Conservation (phyloP, 92 coral and sea anemone species). For the Porites rus region DNA sequence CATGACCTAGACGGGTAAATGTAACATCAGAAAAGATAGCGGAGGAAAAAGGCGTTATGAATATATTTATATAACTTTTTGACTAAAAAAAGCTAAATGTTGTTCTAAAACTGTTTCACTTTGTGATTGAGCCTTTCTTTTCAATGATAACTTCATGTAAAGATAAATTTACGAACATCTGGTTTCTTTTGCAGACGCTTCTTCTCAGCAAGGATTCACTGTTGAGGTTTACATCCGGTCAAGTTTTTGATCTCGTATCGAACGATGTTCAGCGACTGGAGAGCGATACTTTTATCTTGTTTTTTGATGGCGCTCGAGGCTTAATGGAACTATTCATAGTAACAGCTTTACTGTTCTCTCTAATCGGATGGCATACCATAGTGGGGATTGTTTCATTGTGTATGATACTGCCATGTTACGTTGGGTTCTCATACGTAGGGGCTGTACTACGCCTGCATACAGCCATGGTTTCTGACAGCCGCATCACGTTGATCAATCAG, state of each 20-base stretch:
- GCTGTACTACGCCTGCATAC: background rate
- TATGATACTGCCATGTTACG: background rate
- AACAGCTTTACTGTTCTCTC: background rate
- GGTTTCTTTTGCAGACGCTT: background rate
- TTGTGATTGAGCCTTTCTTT: no score
- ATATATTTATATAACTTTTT: no score
- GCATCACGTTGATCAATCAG: background rate
- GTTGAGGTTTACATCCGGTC: background rate
- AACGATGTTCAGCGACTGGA: background rate
- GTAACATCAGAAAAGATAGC: no score
- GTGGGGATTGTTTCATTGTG: background rate
- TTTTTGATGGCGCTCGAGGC: background rate
- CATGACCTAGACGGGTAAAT: no score
- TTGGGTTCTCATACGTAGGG: background rate
- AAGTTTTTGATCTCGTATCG: background rate
- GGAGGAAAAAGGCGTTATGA: no score
- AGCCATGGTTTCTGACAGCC: background rate
- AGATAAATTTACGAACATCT: background rate
- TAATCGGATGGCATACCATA: background rate
- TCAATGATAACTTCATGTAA: no score
- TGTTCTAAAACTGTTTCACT: no score
- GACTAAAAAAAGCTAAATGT: no score
- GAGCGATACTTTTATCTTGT: background rate
- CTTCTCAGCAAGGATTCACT: conserved; percentile 3
- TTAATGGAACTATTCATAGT: background rate